Conservation (phyloP, 1,140 invertebrate species). For the Drosophila auraria region DNA sequence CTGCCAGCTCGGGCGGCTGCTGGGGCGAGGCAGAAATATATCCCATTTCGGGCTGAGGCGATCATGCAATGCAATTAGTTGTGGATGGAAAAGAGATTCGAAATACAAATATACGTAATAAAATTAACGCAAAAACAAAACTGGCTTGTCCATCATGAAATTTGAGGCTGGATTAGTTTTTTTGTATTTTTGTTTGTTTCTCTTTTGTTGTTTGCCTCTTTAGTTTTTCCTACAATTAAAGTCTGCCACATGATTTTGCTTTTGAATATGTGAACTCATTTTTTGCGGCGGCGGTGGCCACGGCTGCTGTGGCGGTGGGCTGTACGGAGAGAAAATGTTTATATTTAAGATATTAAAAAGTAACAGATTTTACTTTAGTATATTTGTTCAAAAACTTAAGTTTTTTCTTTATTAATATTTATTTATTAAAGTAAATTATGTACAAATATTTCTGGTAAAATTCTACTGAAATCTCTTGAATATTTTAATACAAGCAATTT, state of each 20-base stretch:
- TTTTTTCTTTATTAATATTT: background rate
- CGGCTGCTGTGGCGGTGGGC: constrained; percentile 46
- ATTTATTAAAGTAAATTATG: background rate
- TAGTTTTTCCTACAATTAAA: constrained; percentile 47
- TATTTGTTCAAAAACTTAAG: background rate
- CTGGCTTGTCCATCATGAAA: constrained; percentile 57
- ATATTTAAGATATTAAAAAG: no score
- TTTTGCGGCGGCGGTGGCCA: constrained; percentile 20
- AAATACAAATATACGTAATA: constrained; percentile 64
- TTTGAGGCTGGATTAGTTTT: constrained; percentile 48
- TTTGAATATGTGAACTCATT: constrained; percentile 66
- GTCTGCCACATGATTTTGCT: constrained; percentile 44
- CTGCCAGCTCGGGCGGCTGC: background rate
- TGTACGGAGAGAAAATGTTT: constrained; percentile 9
- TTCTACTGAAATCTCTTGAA: no score
- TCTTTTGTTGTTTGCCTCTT: constrained; percentile 14
- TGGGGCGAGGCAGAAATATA: constrained; percentile 32
- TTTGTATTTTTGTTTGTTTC: constrained; percentile 33
- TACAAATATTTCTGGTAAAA: background rate
- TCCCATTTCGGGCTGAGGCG: constrained; percentile 47
- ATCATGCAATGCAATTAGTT: constrained; percentile 80
- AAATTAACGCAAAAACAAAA: constrained; percentile 70
- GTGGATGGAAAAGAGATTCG: constrained; percentile 46
- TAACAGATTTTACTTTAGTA: background rate
- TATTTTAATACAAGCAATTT: no score